A percentile compares a stretch with the other conserved stretches of the same genome.
Evolutionary conservation across 2,888 invertebrate genomes (phyloP).

Genomic region (Drosophila phalerata): DNA sequence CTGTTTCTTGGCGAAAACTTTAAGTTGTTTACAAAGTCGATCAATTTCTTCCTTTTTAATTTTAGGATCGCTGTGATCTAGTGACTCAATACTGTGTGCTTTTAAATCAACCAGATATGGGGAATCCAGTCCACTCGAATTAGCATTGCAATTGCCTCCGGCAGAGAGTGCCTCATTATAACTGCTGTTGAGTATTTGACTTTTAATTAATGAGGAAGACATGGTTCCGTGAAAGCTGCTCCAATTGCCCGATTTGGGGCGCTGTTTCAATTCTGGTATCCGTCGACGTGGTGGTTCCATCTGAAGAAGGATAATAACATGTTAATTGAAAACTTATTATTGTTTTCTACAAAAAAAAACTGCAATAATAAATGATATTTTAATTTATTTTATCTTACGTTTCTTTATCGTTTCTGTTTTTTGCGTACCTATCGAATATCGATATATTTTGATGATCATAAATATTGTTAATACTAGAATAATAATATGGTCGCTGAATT

Average conservation of each 20-base stretch:
- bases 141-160: conserved; percentile 47
- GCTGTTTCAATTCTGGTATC: conserved; percentile 90
- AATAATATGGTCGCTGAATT: no score
- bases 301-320: conserved; percentile 46
- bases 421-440: no score
- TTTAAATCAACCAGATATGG: conserved; percentile 69
- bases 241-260: conserved; percentile 92
- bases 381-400: no score
- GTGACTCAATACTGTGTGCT: conserved; percentile 83
- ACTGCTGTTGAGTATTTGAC: conserved; percentile 89
- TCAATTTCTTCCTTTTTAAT: conserved; percentile 90
- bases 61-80: conserved; percentile 84
- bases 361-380: no score
- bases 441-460: no score
- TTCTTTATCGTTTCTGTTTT: no score
- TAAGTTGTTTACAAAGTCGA: conserved; percentile 91
- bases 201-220: conserved; percentile 86
- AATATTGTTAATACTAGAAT: no score
- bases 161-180: conserved; percentile 89
- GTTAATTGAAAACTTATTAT: no score
- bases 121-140: conserved; percentile 21
- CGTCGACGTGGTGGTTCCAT: conserved; percentile 89
- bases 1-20: conserved; percentile 95
- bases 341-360: no score
- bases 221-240: conserved; percentile 86